Evolutionary conservation across 2,888 invertebrate species (phyloP), one percentile per base, ranked within the genome.

Genomic region (Plagodis pulveraria): DNA sequence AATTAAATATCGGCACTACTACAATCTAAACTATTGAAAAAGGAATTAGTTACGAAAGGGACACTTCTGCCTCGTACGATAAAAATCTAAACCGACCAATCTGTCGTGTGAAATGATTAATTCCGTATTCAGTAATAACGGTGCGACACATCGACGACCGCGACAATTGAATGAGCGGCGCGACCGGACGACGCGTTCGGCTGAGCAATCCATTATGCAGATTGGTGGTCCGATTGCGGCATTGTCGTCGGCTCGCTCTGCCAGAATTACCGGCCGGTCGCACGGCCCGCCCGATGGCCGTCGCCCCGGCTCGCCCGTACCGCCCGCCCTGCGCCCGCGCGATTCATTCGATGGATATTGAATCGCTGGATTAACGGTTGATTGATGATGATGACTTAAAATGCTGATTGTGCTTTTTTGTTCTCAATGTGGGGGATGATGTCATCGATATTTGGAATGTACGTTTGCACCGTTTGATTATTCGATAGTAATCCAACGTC

Each of bases 151-250:
- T 87, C 83, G 89, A 71, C 84, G 83, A 83, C 84, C 85, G 81
- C 87, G 89, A 84, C 90, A 91, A 91, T 91, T 91, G 90, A 90
- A 91, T 91, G 91, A 91, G 83, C 63, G 54, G 60, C 36, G 52
- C 83, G 86, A 84, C 86, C 86, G 89, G 88, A 85, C 82, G 81
- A 76, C 78, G 84, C 87, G 88, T 84, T 86, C 88, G 86, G 78
- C 82, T 86, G 89, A 89, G 86, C 91, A 90, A 91, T 91, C 91
- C 89, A 91, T 91, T 91, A 91, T 91, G 91, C 87, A 91, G 91
- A 91, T 91, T 90, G 90, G 80, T 81, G 80, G 81, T 76, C 87
- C 89, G 91, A 91, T 91, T 91, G 91, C 89, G 86, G 90, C 89
- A 91, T 91, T 91, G 91, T 91, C 89, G 89, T 78, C 76, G 77